Evolutionary conservation across 2,888 invertebrate species (phyloP).

Genomic region (Thymelicus acteon): DNA sequence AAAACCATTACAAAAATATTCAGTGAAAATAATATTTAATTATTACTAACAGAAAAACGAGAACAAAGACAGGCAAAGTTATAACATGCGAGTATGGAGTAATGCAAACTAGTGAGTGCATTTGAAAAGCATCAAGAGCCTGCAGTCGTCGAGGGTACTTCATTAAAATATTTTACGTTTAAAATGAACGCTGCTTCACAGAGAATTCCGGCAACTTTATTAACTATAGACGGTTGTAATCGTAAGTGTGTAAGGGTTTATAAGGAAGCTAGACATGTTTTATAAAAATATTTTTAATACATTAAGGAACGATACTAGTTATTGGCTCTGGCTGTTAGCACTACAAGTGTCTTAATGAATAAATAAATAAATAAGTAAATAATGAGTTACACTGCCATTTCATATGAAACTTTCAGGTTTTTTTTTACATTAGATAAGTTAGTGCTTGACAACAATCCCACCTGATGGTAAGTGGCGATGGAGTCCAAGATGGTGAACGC

Average conservation of each 20-base stretch:
- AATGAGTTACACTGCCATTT: too few relatives aligned
- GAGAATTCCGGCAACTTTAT: background rate
- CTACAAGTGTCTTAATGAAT: too few relatives aligned
- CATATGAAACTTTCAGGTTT: too few relatives aligned
- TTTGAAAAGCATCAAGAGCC: conserved; percentile 7
- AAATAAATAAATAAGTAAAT: too few relatives aligned
- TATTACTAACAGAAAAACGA: background rate
- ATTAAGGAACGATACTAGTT: too few relatives aligned
- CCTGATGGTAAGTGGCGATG: too few relatives aligned
- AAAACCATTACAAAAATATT: too few relatives aligned
- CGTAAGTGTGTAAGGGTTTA: background rate
- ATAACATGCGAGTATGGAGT: background rate
- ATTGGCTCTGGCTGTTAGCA: too few relatives aligned
- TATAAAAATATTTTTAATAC: background rate
- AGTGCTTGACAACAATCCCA: too few relatives aligned
- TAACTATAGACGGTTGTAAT: background rate
- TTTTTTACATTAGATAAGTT: too few relatives aligned
- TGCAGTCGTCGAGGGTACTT: background rate
- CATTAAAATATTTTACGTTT: conserved; percentile 10
- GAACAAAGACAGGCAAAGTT: background rate
- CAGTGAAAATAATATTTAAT: background rate
- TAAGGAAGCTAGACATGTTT: background rate
- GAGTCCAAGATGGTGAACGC: too few relatives aligned
- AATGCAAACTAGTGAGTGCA: conserved; percentile 1
- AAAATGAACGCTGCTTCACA: background rate